Evolutionary conservation across 2,113 vertebrate species (phyloP).

Genomic region (Polyodon spathula): DNA sequence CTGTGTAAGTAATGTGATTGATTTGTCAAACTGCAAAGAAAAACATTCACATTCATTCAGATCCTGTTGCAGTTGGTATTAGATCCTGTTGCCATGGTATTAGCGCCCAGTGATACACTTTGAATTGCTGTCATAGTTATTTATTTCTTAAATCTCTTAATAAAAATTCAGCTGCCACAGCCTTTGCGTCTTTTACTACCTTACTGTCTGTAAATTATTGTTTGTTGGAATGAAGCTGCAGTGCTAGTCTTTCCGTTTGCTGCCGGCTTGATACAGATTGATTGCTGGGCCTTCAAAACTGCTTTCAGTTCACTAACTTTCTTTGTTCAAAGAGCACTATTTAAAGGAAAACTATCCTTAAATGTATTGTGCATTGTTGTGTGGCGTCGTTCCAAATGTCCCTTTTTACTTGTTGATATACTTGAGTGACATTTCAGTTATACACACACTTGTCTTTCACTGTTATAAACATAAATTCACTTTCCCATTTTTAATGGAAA

Average conservation of each 20-base stretch:
- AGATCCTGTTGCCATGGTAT: not conserved
- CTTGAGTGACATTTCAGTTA: not conserved
- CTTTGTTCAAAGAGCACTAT: no score
- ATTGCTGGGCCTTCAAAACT: no score
- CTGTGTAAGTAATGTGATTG: not conserved
- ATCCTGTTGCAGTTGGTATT: no score
- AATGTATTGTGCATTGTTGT: no score
- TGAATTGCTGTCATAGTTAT: not conserved
- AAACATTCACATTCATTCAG: not conserved
- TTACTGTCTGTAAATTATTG: not conserved
- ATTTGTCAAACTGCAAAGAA: constrained; percentile 2
- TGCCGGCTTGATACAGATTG: no score
- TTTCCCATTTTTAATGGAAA: no score
- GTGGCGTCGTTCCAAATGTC: no score
- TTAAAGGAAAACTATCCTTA: no score
- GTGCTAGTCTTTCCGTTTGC: not conserved
- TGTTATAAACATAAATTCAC: no score
- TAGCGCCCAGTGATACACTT: not conserved
- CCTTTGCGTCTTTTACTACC: constrained; percentile 1
- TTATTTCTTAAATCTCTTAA: not conserved
- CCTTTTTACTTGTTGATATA: constrained; percentile 7
- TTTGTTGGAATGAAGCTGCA: not conserved
- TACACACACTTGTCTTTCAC: not conserved
- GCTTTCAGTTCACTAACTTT: no score
- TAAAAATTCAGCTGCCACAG: constrained; percentile 3